These are phyloP conservation scores for Eristalis arbustorum DNA, from an alignment of 2,888 invertebrate genomes.

Conservation along the genomic window DNA sequence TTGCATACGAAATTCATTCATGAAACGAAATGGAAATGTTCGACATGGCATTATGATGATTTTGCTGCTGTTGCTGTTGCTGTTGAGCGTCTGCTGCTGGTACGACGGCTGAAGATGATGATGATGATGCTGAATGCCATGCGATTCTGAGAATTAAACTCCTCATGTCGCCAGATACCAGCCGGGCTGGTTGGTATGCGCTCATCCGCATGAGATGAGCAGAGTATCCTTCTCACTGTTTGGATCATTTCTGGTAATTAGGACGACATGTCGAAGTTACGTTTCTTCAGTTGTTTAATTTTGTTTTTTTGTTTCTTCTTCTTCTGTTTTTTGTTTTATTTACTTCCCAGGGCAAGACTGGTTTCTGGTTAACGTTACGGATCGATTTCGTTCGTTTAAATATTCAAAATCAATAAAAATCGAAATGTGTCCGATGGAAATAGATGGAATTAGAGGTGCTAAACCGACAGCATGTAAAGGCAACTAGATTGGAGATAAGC, in stretches of 20 bases:
- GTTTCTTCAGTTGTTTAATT: conserved; percentile 72
- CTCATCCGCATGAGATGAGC: no score
- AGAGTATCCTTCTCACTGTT: conserved; percentile 11
- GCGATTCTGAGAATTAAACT: conserved; percentile 42
- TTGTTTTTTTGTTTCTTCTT: conserved; percentile 24
- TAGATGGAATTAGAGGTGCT: conserved; percentile 21
- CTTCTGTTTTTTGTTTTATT: conserved; percentile 6
- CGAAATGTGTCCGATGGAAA: neutral
- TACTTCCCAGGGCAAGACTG: conserved; percentile 12
- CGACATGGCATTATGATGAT: conserved; percentile 61
- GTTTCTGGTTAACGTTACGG: conserved; percentile 29
- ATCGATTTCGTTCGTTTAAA: conserved; percentile 34
- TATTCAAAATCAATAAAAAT: conserved; percentile 36
- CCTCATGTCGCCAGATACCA: neutral
- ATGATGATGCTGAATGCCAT: conserved; percentile 28
- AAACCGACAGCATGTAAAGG: conserved; percentile 38
- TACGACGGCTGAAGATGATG: neutral
- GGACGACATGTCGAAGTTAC: conserved; percentile 78
- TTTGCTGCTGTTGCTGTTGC: conserved; percentile 1
- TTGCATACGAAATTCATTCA: conserved; percentile 69
- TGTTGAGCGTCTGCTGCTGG: conserved; percentile 18
- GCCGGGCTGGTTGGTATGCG: neutral
- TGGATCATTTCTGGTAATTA: conserved; percentile 78
- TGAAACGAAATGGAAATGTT: conserved; percentile 62
- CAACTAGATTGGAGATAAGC: conserved; percentile 40